Conservation (phyloP, 2,797 vertebrate genomes). For the Pogonophryne albipinna region DNA sequence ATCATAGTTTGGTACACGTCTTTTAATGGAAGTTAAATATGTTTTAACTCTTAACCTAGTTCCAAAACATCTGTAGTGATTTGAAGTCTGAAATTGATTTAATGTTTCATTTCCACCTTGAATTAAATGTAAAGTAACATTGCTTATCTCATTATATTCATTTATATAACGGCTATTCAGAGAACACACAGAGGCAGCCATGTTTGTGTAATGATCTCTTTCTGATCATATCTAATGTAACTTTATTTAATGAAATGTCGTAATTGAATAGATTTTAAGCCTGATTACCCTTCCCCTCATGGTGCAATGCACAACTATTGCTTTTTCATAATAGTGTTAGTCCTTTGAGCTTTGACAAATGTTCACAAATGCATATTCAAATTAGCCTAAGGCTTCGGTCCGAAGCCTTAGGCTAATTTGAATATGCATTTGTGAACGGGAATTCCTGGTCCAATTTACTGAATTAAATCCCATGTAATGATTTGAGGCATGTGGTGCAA, state of each 20-base stretch:
- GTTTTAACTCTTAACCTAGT: background rate
- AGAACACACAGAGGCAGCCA: background rate
- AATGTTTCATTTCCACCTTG: background rate
- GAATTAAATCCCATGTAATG: slow-evolving; percentile 27
- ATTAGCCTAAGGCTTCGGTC: background rate
- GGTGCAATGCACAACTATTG: background rate
- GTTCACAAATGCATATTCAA: too few species aligned
- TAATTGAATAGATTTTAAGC: background rate
- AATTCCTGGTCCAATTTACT: slow-evolving; percentile 28
- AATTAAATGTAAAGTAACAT: background rate
- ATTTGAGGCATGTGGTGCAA: background rate
- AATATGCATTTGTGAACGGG: slow-evolving; percentile 13
- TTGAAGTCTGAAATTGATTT: background rate
- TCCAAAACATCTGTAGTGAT: background rate
- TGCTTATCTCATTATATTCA: background rate
- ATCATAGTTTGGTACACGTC: background rate
- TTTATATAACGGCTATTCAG: background rate
- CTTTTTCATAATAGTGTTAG: slow-evolving; percentile 4
- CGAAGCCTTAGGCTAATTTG: accelerated
- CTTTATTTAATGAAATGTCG: slow-evolving; percentile 4
- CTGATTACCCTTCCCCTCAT: background rate
- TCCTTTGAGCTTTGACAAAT: slow-evolving; percentile 10
- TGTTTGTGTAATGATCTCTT: background rate
- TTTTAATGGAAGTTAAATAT: background rate
- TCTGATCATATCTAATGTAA: background rate